phyloP scores from a whole-genome alignment of 2,797 vertebrate genomes.

The Paedocypris micromegethes region DNA sequence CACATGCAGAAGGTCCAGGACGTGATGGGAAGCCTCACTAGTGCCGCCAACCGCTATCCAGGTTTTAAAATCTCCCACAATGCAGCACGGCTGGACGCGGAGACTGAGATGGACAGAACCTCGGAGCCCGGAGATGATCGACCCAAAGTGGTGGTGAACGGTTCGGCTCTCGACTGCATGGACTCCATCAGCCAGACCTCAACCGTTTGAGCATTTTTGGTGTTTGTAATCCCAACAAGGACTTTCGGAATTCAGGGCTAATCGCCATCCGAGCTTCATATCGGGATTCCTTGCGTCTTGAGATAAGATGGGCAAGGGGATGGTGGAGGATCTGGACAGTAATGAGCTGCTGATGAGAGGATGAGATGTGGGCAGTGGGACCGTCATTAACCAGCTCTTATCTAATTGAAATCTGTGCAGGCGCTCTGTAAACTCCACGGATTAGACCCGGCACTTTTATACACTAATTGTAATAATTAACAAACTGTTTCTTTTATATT shows the following conservation, averaged over 20 bases:
- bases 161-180: slow-evolving; percentile 2
- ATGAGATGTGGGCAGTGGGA: slow-evolving; percentile 34
- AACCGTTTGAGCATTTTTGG: slow-evolving; percentile 5
- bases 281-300: slow-evolving; percentile 13
- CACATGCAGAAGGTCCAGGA: slow-evolving; percentile 97
- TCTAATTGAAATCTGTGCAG: slow-evolving; percentile 34
- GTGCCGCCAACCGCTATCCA: slow-evolving; percentile 76
- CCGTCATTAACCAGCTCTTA: slow-evolving; percentile 25
- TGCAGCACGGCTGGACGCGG: slow-evolving; percentile 90
- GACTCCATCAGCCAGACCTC: slow-evolving; percentile 9
- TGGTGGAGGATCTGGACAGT: slow-evolving; percentile 23
- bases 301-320: slow-evolving; percentile 22
- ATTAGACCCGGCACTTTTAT: slow-evolving; percentile 27
- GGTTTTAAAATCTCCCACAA: slow-evolving; percentile 79
- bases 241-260: background rate
- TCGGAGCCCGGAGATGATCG: slow-evolving; percentile 5
- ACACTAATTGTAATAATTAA: slow-evolving; percentile 12
- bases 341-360: slow-evolving; percentile 36
- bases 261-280: slow-evolving; percentile 1
- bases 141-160: too few relatives aligned
- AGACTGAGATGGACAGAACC: slow-evolving; percentile 55
- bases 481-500: background rate
- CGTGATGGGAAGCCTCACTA: slow-evolving; percentile 63
- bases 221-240: too few relatives aligned
- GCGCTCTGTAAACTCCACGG: slow-evolving; percentile 24